These are phyloP conservation scores for Aptenodytes forsteri DNA, from an alignment of 2,113 vertebrate species.

Conservation along the genomic window DNA sequence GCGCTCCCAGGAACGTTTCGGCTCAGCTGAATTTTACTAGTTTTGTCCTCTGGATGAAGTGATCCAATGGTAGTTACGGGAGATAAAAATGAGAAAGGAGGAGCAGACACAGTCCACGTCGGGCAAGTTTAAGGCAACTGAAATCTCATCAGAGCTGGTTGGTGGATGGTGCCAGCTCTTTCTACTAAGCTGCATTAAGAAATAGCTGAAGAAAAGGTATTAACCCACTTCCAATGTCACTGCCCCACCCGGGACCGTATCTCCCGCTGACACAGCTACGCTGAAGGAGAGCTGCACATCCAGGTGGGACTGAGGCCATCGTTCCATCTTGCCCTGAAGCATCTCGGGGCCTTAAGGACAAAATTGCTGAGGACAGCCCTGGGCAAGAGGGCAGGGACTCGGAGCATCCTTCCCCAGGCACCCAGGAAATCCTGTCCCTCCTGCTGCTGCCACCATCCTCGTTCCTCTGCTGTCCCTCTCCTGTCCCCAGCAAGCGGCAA, in stretches of 20 bases:
- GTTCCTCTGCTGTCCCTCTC: background rate
- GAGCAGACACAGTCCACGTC: rapidly evolving
- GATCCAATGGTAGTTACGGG: background rate
- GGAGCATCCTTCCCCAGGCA: background rate
- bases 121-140: background rate
- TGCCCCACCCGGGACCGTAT: rapidly evolving
- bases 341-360: background rate
- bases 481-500: rapidly evolving
- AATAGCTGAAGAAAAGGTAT: background rate
- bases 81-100: background rate
- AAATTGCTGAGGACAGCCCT: background rate
- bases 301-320: background rate
- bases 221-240: background rate
- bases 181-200: background rate
- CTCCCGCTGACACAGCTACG: background rate
- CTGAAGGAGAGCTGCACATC: background rate
- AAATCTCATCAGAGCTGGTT: background rate
- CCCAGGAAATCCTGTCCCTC: background rate
- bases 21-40: background rate
- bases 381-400: background rate
- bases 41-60: constrained; percentile 1
- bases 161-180: background rate
- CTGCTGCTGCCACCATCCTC: background rate
- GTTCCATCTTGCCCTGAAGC: background rate
- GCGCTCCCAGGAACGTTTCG: background rate